phyloP scores from a whole-genome alignment of 1,140 invertebrate species.

The Ruditapes philippinarum region DNA sequence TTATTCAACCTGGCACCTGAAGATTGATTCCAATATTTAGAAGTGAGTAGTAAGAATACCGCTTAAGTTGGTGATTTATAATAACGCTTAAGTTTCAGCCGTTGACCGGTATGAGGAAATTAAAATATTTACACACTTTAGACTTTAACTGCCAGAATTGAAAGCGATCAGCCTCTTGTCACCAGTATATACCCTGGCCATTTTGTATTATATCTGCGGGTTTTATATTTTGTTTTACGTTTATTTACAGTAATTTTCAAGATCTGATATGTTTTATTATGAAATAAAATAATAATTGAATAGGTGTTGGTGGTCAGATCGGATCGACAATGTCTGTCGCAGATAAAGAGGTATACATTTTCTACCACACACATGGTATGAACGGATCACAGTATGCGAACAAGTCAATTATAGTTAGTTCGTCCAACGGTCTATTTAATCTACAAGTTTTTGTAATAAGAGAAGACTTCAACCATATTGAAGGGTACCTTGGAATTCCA shows the following conservation, averaged over 20 bases:
- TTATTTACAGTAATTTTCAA: no score
- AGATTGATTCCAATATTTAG: no score
- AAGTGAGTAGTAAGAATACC: no score
- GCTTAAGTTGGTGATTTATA: no score
- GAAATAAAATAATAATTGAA: no score
- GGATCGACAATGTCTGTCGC: neutral
- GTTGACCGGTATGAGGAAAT: no score
- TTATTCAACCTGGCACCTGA: no score
- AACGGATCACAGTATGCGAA: conserved; percentile 45
- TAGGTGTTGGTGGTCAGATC: neutral
- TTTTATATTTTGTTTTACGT: neutral
- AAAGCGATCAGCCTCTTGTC: no score
- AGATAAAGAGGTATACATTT: neutral
- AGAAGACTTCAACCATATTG: neutral
- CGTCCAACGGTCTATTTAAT: neutral
- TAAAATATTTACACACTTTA: no score
- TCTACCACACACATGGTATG: neutral
- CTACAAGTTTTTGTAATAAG: conserved; percentile 39
- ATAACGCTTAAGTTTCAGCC: no score
- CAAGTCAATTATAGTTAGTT: conserved; percentile 25
- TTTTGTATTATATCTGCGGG: neutral
- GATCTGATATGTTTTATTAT: no score
- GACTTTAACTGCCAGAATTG: no score
- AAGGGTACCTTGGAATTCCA: conserved; percentile 47
- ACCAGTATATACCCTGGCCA: neutral